phyloP scores from a whole-genome alignment of 2,888 invertebrate species.

The Hydrotaea diabolus region DNA sequence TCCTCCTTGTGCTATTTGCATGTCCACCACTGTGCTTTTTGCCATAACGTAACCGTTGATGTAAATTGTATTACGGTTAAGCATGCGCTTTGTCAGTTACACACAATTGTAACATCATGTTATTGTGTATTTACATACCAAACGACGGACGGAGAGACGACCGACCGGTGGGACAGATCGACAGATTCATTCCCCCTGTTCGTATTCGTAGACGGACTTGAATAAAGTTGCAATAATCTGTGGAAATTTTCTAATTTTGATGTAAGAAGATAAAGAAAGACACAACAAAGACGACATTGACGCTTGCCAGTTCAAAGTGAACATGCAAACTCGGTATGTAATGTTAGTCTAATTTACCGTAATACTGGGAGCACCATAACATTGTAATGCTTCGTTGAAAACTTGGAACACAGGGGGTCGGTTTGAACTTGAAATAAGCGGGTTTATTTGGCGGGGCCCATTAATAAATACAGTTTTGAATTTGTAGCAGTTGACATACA shows the following conservation, averaged over 20 bases:
- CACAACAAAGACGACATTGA: conserved; percentile 2
- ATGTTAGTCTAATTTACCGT: conserved; percentile 9
- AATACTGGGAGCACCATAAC: neutral
- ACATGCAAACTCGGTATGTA: conserved; percentile 18
- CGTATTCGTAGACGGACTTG: neutral
- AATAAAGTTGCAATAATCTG: conserved; percentile 55
- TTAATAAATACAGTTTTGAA: no score
- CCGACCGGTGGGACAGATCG: neutral
- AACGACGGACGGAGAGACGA: neutral
- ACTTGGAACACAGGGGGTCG: no score
- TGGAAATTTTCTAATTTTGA: conserved; percentile 58
- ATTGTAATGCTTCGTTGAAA: no score
- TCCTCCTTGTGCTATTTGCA: neutral
- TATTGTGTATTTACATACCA: conserved; percentile 54
- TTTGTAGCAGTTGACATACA: no score
- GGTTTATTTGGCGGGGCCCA: no score
- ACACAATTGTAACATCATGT: conserved; percentile 64
- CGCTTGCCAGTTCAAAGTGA: conserved; percentile 8
- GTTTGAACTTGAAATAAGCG: no score
- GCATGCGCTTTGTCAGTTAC: conserved; percentile 66
- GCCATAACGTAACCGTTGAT: conserved; percentile 15
- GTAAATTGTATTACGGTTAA: conserved; percentile 63
- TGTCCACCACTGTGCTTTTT: conserved; percentile 2
- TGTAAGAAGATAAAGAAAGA: conserved; percentile 41
- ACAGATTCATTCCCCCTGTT: neutral